Conservation (phyloP, 2,797 vertebrate species). For the Argya squamiceps region DNA sequence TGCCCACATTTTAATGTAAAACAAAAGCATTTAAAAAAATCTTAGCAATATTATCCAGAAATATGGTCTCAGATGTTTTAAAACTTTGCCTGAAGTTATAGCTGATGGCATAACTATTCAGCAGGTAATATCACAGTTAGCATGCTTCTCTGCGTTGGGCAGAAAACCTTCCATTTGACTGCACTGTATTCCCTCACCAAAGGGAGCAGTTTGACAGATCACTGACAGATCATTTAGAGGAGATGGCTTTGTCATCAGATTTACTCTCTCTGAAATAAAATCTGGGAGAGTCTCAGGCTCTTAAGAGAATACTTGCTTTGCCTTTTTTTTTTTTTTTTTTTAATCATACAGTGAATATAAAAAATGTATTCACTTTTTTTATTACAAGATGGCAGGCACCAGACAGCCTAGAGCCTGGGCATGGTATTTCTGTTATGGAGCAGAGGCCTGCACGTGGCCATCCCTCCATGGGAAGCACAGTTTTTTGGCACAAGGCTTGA, state of each 20-base stretch:
- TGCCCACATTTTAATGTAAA: not conserved
- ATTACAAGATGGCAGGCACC: not conserved
- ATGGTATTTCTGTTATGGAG: fast-evolving
- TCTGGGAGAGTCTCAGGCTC: not conserved
- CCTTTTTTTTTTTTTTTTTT: not conserved
- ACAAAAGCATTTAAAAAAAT: not conserved
- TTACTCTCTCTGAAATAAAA: not conserved
- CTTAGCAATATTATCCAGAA: not conserved
- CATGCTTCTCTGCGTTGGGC: not conserved
- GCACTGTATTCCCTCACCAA: not conserved
- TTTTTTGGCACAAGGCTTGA: not conserved
- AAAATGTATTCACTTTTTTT: not conserved
- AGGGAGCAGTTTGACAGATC: not conserved
- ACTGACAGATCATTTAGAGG: not conserved
- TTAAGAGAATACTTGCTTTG: not conserved
- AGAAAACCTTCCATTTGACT: not conserved
- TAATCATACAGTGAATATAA: not conserved
- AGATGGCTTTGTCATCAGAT: not conserved
- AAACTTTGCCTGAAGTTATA: not conserved
- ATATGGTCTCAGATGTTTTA: not conserved
- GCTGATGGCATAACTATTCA: not conserved
- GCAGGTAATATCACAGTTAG: not conserved
- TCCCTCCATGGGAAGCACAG: not conserved
- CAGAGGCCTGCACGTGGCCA: not conserved
- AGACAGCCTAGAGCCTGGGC: not conserved